Evolutionary conservation across 2,888 invertebrate species (phyloP).

Genomic region (Cerceris rybyensis): DNA sequence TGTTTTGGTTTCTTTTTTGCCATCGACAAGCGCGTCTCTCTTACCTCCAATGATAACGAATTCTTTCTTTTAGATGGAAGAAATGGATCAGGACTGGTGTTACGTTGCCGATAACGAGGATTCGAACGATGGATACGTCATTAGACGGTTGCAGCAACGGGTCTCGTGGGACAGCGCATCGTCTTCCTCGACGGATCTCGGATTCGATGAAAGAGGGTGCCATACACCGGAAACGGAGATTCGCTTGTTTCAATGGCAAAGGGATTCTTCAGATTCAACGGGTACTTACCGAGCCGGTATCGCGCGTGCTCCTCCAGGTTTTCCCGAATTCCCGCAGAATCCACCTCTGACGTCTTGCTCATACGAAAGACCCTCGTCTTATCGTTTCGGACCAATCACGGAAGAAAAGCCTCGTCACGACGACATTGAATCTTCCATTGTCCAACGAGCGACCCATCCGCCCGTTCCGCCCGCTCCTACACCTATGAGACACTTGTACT

Average conservation of each 20-base stretch:
- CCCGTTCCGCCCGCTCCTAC: conserved; percentile 24
- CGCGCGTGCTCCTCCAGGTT: conserved; percentile 37
- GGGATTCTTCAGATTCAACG: neutral
- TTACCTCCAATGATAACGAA: neutral
- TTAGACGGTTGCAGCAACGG: neutral
- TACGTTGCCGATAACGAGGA: conserved; percentile 12
- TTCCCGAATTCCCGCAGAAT: conserved; percentile 23
- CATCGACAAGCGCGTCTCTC: neutral
- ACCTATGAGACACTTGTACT: conserved; percentile 39
- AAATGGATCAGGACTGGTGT: neutral
- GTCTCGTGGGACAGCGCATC: conserved; percentile 5
- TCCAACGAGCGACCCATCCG: neutral
- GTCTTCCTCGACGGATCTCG: conserved; percentile 23
- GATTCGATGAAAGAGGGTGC: conserved; percentile 7
- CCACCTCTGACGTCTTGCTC: neutral
- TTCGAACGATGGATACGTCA: conserved; percentile 5
- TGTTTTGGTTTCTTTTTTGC: neutral
- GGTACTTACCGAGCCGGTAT: neutral
- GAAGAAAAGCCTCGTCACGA: neutral
- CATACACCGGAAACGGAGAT: neutral
- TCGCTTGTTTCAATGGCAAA: neutral
- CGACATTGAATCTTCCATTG: neutral
- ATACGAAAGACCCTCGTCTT: neutral
- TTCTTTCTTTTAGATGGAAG: conserved; percentile 8
- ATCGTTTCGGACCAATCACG: neutral